These are phyloP conservation scores for Drosophila mayri DNA, from an alignment of 1,140 invertebrate species.

Conservation along the genomic window DNA sequence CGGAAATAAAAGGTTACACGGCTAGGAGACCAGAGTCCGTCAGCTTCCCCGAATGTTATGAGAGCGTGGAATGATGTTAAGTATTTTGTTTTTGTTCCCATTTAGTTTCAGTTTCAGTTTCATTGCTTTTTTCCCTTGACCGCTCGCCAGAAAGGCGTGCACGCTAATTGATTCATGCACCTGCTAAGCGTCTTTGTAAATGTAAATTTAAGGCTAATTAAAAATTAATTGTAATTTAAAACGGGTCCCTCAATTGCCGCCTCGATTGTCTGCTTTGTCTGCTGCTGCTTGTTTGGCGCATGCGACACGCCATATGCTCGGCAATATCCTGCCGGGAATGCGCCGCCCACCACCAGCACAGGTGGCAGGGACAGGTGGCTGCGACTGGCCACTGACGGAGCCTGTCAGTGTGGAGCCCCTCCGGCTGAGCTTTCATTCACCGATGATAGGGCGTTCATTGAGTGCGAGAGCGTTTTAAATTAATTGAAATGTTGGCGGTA, in stretches of 20 bases:
- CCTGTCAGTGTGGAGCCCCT: neutral
- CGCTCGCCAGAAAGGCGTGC: conserved; percentile 15
- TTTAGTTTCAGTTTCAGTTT: conserved; percentile 27
- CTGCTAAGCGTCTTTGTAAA: conserved; percentile 42
- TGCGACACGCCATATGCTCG: conserved; percentile 67
- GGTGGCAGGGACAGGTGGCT: conserved; percentile 34
- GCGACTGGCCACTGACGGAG: conserved; percentile 17
- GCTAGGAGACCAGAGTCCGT: neutral
- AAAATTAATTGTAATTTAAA: conserved; percentile 76
- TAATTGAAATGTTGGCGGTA: conserved; percentile 37
- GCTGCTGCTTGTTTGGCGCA: conserved; percentile 14
- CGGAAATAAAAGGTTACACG: conserved; percentile 60
- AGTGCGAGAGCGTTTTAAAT: conserved; percentile 33
- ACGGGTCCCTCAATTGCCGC: conserved; percentile 30
- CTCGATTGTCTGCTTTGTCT: conserved; percentile 28
- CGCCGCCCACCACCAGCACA: conserved; percentile 29
- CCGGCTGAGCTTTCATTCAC: conserved; percentile 31
- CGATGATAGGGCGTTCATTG: conserved; percentile 19
- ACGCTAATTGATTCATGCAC: conserved; percentile 56
- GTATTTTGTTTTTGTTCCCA: conserved; percentile 31
- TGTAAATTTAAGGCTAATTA: conserved; percentile 68
- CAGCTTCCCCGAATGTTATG: conserved; percentile 61
- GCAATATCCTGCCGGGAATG: conserved; percentile 20
- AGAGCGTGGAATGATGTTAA: conserved; percentile 42
- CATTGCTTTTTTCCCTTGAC: conserved; percentile 11